Evolutionary conservation across 2,888 invertebrate genomes (phyloP), one percentile per base, ranked within the genome.

Genomic region (Agriopis leucophaearia): DNA sequence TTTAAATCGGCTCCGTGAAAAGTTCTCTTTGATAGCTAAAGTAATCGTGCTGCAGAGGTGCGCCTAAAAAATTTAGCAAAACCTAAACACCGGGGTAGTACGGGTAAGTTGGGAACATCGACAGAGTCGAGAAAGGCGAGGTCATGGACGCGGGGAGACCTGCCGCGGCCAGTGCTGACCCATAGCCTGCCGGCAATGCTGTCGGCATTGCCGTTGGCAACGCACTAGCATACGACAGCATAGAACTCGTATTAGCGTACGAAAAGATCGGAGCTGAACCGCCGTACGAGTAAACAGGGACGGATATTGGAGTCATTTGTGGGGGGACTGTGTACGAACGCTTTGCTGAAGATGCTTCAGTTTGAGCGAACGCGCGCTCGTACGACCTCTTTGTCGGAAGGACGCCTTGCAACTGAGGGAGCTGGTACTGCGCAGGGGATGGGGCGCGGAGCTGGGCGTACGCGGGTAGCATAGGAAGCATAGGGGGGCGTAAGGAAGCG

Each of bases 351-450:
- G 92, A 77, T 15, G 88, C 77, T 7, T 91, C 89, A 0, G 88
- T 93, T 12, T 94, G 94, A 0, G 96, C 94, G 79, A 97, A 97
- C 0, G 97, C 96, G 79, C 95, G 95, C 50, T 97, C 97, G 90
- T 96, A 97, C 0, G 95, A 95, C 2, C 97, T 93, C 84, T 97
- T 97, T 70, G 96, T 94, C 51, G 91, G 95, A 77, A 85, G 84
- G 79, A 82, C 84, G 0, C 78, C 87, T 72, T 90, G 74, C 74
- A 88, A 72, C 72, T 84, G 82, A 0, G 82, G 86, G 8, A 85
- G 69, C 38, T 79, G 80, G 76, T 86, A 85, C 0, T 75, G 69
- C 5, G 51, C 35, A 0, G 86, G 87, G 2, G 85, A 69, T 0
- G 83, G 82, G 27, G 85, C 74, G 50, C 79, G 82, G 76, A 81